Conservation (phyloP, 2,888 invertebrate genomes). For the Encarsia formosa region DNA sequence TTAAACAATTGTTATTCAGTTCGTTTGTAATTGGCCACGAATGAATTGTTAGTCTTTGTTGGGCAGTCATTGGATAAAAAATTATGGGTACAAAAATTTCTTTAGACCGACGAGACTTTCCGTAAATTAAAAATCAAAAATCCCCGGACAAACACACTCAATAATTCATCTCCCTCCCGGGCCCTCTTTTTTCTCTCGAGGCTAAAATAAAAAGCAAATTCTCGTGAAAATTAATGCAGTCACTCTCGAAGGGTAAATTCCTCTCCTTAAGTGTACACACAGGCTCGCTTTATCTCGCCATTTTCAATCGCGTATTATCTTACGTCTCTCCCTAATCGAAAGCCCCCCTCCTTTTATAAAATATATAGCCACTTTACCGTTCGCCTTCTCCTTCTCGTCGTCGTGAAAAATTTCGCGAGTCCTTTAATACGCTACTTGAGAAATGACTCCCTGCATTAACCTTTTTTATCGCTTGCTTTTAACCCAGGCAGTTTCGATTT, state of each 20-base stretch:
- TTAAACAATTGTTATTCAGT: no score
- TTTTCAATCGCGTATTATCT: neutral
- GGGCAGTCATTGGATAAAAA: no score
- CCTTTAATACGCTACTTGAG: neutral
- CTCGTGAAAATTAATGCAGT: neutral
- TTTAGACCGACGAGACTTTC: no score
- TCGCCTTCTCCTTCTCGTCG: neutral
- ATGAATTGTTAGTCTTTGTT: no score
- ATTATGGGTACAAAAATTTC: no score
- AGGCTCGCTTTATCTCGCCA: neutral
- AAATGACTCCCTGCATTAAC: no score
- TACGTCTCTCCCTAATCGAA: neutral
- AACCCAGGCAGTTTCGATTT: no score
- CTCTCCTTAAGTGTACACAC: no score
- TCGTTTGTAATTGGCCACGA: no score
- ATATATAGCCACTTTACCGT: neutral
- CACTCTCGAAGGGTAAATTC: neutral
- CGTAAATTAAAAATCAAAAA: no score
- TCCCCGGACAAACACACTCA: neutral
- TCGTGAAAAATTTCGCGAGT: conserved; percentile 1
- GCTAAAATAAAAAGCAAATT: neutral
- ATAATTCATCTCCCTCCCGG: neutral
- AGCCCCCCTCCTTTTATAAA: neutral
- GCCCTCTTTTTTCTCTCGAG: neutral
- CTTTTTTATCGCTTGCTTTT: no score